These are phyloP conservation scores for Lerista edwardsae DNA, from an alignment of 2,797 vertebrate genomes.

Conservation along the genomic window DNA sequence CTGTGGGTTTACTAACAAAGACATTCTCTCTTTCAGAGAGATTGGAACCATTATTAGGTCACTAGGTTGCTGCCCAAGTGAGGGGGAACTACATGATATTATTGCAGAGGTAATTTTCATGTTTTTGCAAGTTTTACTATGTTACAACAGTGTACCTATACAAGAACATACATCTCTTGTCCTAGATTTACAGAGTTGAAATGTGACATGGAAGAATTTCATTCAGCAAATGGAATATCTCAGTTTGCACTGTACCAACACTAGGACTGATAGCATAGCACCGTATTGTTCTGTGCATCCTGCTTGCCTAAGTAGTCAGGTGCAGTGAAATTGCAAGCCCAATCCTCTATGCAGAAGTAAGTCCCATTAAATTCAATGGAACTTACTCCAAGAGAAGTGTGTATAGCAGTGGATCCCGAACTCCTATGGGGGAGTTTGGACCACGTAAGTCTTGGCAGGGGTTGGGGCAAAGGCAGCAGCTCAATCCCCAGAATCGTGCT, in stretches of 20 bases:
- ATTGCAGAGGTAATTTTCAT: constrained; percentile 80
- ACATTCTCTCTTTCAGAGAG: constrained; percentile 77
- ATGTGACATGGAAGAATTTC: not conserved
- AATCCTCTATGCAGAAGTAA: too few species aligned
- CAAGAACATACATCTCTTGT: not conserved
- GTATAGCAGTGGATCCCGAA: too few species aligned
- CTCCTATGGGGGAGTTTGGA: too few species aligned
- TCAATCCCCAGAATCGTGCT: too few species aligned
- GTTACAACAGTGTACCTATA: not conserved
- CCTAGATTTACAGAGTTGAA: not conserved
- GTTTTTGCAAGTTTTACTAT: not conserved
- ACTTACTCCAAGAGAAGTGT: too few species aligned
- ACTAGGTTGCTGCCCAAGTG: constrained; percentile 86
- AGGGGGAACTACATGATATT: constrained; percentile 85
- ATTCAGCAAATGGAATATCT: not conserved
- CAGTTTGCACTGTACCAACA: not conserved
- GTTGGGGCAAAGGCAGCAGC: too few species aligned
- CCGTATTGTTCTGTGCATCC: too few species aligned
- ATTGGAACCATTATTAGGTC: constrained; percentile 88
- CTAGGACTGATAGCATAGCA: too few species aligned
- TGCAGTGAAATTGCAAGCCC: too few species aligned
- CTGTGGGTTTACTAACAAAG: constrained; percentile 39
- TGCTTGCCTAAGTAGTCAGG: too few species aligned
- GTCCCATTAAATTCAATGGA: too few species aligned
- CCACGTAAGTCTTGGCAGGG: too few species aligned